These are phyloP conservation scores for Zeus faber DNA, from an alignment of 2,113 vertebrate species.

Conservation along the genomic window DNA sequence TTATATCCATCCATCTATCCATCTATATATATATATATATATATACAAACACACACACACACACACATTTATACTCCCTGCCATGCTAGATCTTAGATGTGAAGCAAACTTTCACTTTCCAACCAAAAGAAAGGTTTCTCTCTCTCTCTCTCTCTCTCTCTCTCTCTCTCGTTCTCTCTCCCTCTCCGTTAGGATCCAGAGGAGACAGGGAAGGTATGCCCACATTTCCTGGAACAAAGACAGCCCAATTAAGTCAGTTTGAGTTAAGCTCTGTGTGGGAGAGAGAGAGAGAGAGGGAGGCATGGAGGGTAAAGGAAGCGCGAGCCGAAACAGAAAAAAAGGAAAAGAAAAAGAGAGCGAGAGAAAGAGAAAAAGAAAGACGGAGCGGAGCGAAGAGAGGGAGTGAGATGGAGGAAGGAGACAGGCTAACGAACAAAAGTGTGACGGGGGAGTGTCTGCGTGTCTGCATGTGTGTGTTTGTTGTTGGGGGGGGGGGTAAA, in stretches of 20 bases:
- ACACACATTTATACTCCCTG: too few relatives aligned
- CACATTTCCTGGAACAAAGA: conserved; percentile 76
- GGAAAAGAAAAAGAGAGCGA: conserved; percentile 31
- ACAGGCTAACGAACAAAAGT: conserved; percentile 49
- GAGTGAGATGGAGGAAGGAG: conserved; percentile 29
- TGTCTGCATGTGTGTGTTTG: too few relatives aligned
- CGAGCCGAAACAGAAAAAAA: conserved; percentile 36
- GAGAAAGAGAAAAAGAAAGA: conserved; percentile 29
- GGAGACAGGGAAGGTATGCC: conserved; percentile 64
- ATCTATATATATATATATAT: too few relatives aligned
- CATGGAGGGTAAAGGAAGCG: conserved; percentile 48
- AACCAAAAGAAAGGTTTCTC: conserved; percentile 18
- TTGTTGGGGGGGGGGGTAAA: conserved; percentile 4
- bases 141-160: conserved; percentile 21
- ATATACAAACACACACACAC: too few relatives aligned
- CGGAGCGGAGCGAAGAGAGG: conserved; percentile 32
- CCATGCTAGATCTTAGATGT: too few relatives aligned
- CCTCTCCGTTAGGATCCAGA: conserved; percentile 28
- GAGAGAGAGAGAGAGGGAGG: conserved; percentile 34
- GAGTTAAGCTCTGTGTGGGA: conserved; percentile 74
- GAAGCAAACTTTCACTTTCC: too few relatives aligned
- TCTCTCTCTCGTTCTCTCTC: conserved; percentile 5
- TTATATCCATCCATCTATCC: too few relatives aligned
- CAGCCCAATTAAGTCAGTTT: conserved; percentile 81
- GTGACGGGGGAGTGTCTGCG: conserved; percentile 25